Evolutionary conservation across 2,888 invertebrate species (phyloP).

Genomic region (Cremastobaeus sp.): DNA sequence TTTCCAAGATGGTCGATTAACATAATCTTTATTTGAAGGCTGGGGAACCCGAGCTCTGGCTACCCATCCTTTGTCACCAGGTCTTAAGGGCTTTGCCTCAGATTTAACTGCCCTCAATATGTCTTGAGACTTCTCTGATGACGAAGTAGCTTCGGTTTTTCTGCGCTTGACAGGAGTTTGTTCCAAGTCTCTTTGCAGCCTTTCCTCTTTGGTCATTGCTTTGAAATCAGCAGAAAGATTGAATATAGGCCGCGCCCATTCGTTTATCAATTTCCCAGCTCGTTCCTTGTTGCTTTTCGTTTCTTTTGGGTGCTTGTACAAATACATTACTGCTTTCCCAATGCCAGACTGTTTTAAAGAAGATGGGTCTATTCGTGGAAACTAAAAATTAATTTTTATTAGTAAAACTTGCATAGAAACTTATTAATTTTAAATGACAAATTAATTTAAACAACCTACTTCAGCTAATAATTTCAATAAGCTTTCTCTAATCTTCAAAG

Average conservation of each 20-base stretch:
- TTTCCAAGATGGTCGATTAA: conserved; percentile 94
- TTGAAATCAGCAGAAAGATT: conserved; percentile 96
- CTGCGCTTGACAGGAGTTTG: conserved; percentile 84
- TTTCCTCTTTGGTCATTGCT: conserved; percentile 94
- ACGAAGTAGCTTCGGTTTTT: conserved; percentile 79
- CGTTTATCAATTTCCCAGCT: conserved; percentile 95
- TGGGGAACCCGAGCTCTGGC: conserved; percentile 95
- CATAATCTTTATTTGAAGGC: conserved; percentile 98
- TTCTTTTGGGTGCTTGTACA: conserved; percentile 99
- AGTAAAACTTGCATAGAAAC: too few species aligned
- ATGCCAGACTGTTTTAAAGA: conserved; percentile 97
- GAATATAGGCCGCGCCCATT: conserved; percentile 99
- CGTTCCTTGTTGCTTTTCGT: conserved; percentile 93
- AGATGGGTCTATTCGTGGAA: conserved; percentile 92
- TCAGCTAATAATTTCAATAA: conserved; percentile 89
- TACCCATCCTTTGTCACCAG: conserved; percentile 98
- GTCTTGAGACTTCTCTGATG: conserved; percentile 79
- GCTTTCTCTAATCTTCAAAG: conserved; percentile 93
- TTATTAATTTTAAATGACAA: background rate
- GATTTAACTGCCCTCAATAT: conserved; percentile 25
- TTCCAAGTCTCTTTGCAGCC: conserved; percentile 93
- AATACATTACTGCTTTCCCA: conserved; percentile 99
- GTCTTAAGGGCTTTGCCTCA: conserved; percentile 84
- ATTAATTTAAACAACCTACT: conserved; percentile 79
- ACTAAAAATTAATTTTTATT: conserved; percentile 79